Percentiles rank a stretch among this genome's conserved stretches.
Evolutionary conservation across 2,888 invertebrate genomes (phyloP).

Genomic region (Netelia melanura): DNA sequence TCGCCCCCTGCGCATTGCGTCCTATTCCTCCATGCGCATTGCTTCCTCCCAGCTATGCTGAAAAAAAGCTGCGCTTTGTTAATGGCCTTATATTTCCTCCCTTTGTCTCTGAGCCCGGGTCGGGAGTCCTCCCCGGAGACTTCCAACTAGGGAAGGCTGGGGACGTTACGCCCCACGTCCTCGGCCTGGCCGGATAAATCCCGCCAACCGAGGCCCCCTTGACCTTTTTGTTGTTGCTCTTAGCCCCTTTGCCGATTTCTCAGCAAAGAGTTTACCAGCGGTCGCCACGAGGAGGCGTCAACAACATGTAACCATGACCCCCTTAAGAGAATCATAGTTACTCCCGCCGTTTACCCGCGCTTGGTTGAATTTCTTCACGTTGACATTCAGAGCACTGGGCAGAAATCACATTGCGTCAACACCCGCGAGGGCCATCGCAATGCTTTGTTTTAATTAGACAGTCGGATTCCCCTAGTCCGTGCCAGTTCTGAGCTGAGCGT

Average conservation of each 20-base stretch:
- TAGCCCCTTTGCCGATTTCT: background rate
- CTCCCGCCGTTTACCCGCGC: conserved; percentile 87
- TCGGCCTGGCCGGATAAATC: background rate
- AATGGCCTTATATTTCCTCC: background rate
- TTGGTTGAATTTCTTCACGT: conserved; percentile 88
- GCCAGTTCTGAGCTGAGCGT: conserved; percentile 85
- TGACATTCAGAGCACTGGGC: conserved; percentile 88
- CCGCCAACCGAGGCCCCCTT: no score
- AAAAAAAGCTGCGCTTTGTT: background rate
- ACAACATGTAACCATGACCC: background rate
- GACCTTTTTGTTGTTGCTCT: no score
- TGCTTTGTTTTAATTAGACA: conserved; percentile 85
- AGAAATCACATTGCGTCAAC: conserved; percentile 89
- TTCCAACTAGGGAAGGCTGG: background rate
- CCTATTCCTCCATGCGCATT: background rate
- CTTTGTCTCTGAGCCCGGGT: background rate
- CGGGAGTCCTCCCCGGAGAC: background rate
- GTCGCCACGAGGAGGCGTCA: background rate
- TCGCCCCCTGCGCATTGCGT: no score
- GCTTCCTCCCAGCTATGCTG: background rate
- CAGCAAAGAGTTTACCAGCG: background rate
- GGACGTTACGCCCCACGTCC: background rate
- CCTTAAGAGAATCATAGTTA: background rate
- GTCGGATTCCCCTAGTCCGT: conserved; percentile 86
- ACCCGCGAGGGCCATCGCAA: conserved; percentile 84